These are phyloP conservation scores for Sylvietta virens DNA, from an alignment of 2,113 vertebrate genomes.

Conservation along the genomic window DNA sequence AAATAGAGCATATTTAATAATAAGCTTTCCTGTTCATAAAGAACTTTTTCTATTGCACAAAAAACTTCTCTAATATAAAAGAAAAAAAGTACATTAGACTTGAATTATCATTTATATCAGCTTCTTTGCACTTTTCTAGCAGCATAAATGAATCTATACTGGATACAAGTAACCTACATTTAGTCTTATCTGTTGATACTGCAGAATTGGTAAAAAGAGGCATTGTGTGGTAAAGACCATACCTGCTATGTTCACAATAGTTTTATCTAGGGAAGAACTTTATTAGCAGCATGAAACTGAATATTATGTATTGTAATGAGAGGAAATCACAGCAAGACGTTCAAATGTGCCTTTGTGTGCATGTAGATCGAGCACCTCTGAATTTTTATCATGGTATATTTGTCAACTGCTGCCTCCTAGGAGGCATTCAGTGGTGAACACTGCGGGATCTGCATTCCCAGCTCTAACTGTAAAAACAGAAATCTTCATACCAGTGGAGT, in stretches of 20 bases:
- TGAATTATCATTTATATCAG: slow-evolving; percentile 27
- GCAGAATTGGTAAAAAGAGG: not conserved
- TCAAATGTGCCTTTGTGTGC: not conserved
- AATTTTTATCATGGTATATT: not conserved
- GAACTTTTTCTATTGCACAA: not conserved
- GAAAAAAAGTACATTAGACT: not conserved
- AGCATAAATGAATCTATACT: not conserved
- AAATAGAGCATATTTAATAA: slow-evolving; percentile 44
- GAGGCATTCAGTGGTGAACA: not conserved
- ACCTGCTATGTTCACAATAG: not conserved
- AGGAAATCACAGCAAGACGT: not conserved
- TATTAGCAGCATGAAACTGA: not conserved
- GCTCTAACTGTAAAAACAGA: not conserved
- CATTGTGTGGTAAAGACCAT: not conserved
- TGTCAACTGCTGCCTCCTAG: not conserved
- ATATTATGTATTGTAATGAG: not conserved
- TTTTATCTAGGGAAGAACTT: not conserved
- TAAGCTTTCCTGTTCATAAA: slow-evolving; percentile 6
- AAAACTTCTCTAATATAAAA: not conserved
- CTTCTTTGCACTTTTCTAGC: not conserved
- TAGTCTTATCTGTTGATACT: not conserved
- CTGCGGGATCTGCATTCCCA: not conserved
- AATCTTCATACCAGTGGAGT: not conserved
- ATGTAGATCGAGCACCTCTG: not conserved
- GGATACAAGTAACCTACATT: not conserved